phyloP scores from a whole-genome alignment of 2,113 vertebrate genomes.

The Lophura nycthemera region DNA sequence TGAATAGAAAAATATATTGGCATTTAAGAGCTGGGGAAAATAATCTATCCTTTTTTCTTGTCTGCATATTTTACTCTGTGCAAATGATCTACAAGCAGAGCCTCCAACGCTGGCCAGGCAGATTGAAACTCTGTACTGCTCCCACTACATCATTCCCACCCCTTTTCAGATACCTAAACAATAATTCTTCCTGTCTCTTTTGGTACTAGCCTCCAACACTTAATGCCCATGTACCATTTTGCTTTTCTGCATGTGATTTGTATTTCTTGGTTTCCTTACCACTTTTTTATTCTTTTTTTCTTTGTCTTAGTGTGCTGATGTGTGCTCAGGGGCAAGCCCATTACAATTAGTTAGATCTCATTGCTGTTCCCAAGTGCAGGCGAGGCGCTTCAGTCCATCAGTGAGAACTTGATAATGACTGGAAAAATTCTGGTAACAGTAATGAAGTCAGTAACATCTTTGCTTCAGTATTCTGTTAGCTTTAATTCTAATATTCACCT shows the following conservation, averaged over 20 bases:
- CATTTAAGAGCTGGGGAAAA: neutral
- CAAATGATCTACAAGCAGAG: neutral
- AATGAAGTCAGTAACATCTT: neutral
- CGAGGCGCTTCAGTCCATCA: neutral
- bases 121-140: neutral
- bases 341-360: neutral
- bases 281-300: neutral
- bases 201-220: neutral
- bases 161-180: neutral
- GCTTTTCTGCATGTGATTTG: neutral
- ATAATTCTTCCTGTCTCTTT: neutral
- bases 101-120: neutral
- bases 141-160: neutral
- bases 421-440: neutral
- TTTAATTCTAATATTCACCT: neutral
- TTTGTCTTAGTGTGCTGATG: neutral
- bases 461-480: neutral
- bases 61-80: neutral
- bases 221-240: rapidly evolving
- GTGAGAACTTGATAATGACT: neutral
- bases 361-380: neutral
- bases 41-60: neutral
- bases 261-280: neutral
- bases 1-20: neutral
- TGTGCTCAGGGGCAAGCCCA: neutral